Evolutionary conservation across 1,140 invertebrate species (phyloP), one percentile per base, ranked within the genome.

Genomic region (Panagrolaimus sp.): DNA sequence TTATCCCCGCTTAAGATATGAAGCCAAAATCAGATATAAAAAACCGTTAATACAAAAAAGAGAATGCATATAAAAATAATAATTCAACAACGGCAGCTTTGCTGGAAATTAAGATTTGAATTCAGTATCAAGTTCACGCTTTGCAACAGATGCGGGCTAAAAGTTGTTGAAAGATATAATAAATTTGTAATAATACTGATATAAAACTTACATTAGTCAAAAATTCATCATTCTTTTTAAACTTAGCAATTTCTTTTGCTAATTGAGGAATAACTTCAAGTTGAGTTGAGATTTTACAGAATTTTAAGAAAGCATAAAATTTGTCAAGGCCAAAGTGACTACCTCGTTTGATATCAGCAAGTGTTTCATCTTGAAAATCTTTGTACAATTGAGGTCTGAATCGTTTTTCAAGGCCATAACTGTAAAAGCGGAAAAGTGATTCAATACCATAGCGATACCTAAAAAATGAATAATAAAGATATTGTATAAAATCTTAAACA

Each of bases 301-400:
- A 86, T 84, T 96, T 96, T 7, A 95, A 85, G 87, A 97, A 98
- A 48, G 94, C 94, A 93, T 94, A 97, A 85, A 98, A 98, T 84
- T 98, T 98, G 85, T 98, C 96, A 58, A 98, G 85, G 47, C 95
- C 96, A 86, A 98, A 98, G 21, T 97, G 85, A 86, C 98, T 93
- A 17, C 24, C 32, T 83, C 87, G 89, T 84, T 95, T 90, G 84
- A 91, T 92, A 86, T 98, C 96, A 77, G 87, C 87, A 15, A 96
- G 87, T 0, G 93, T 96, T 86, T 98, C 95, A 62, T 88, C 87
- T 86, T 97, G 92, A 86, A 99, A 99, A 83, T 98, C 91, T 84
- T 91, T 88, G 85, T 94, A 98, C 9, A 98, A 84, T 74, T 94
- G 90, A 17, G 90, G 89, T 77, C 94, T 87, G 86, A 97, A 98